Percentiles rank a stretch among this genome's conserved stretches.
Conservation (phyloP, 2,888 invertebrate genomes). For the Psylliodes chrysocephalus region DNA sequence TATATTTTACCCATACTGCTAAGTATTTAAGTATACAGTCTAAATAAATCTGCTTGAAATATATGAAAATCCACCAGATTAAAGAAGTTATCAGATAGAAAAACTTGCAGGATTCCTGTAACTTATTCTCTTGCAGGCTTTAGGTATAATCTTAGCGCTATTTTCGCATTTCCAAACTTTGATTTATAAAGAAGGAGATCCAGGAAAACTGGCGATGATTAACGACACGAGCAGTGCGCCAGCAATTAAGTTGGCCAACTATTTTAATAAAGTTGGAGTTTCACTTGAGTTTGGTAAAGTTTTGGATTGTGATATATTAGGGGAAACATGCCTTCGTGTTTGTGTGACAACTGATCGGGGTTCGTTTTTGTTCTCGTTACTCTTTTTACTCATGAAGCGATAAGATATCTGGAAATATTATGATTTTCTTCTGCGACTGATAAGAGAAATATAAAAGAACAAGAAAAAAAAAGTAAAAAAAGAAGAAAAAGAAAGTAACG, state of each 20-base stretch:
- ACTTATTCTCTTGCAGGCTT: neutral
- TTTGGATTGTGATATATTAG: constrained; percentile 16
- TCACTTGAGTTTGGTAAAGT: constrained; percentile 19
- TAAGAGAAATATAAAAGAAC: too few species aligned
- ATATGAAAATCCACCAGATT: neutral
- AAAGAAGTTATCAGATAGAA: constrained; percentile 3
- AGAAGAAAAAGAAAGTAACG: too few species aligned
- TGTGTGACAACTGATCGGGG: constrained; percentile 8
- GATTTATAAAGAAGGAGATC: constrained; percentile 21
- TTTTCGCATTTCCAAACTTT: constrained; percentile 16
- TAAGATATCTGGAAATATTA: too few species aligned
- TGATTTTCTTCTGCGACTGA: too few species aligned
- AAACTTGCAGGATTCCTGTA: neutral
- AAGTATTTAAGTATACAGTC: neutral
- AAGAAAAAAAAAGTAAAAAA: too few species aligned
- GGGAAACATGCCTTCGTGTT: constrained; percentile 14
- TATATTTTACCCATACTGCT: neutral
- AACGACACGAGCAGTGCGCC: constrained; percentile 5
- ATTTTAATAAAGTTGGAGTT: constrained; percentile 29
- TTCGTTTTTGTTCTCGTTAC: constrained; percentile 1
- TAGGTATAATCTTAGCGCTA: neutral
- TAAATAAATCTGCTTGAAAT: neutral
- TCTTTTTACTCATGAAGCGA: too few species aligned
- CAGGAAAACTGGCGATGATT: constrained; percentile 12
- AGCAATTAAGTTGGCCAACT: constrained; percentile 26